Percentiles rank a stretch among this genome's conserved stretches.
Conservation (phyloP, 2,113 vertebrate genomes). For the Oreochromis aureus region DNA sequence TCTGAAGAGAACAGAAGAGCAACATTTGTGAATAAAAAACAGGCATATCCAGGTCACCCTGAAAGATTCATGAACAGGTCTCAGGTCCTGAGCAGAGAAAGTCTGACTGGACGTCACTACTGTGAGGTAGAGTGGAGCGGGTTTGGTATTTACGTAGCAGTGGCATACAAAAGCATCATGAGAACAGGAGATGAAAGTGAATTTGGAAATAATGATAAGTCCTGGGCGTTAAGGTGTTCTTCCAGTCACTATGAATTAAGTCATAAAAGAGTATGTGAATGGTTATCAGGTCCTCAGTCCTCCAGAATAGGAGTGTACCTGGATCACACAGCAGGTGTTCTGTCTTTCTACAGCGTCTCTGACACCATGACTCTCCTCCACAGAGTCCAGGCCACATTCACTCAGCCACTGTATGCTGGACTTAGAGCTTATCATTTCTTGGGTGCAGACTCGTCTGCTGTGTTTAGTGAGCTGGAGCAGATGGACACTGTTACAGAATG, state of each 20-base stretch:
- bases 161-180: background rate
- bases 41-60: rapidly evolving
- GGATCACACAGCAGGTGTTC: background rate
- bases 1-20: background rate
- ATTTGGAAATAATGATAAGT: background rate
- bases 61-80: background rate
- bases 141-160: rapidly evolving
- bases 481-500: background rate
- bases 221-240: background rate
- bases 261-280: background rate
- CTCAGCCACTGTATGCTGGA: background rate
- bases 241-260: background rate
- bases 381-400: background rate
- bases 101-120: background rate
- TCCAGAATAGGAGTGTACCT: background rate
- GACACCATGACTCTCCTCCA: background rate
- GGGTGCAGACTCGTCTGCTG: background rate
- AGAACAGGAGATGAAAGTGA: background rate
- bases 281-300: background rate
- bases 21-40: background rate
- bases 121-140: background rate
- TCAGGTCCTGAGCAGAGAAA: background rate
- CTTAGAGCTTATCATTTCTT: background rate
- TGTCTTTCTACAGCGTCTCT: background rate
- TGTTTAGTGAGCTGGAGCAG: background rate